Base-by-base conservation (phyloP, 2,113 vertebrate species). In the Neotoma lepida region DNA sequence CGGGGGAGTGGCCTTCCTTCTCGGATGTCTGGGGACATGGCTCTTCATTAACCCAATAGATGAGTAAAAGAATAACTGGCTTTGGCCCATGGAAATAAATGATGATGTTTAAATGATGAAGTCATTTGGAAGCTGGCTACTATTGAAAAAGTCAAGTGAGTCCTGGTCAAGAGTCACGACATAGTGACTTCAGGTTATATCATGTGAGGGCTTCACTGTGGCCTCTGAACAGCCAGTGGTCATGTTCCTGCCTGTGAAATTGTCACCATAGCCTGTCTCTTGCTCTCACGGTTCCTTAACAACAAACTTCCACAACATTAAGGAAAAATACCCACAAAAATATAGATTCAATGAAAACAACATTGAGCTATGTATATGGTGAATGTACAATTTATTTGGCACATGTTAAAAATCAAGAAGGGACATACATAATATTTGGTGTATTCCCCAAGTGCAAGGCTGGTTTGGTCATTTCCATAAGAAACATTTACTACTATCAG, bases 261-360 rank as follows among this genome's bases (percentile, higher is more conserved):
- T 39, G 61, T 9, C 46, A 4, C 30, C 13, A 22, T 20, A 10
- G 7, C 15, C 7, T 58, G 2, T 54, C 33, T 51, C 4, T 61
- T 61, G 24, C 14, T 74, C 35, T 30, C 30, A 41, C 5, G 14
- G 22, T 86, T 66, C 46, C 49, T 71, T 81, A 61, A 84, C 64
- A 91, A 30, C 51, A 28, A 89, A n/a, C 39, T 68, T 22, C 33
- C n/a, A n/a, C 9, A 2, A 76, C 66, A 30, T 63, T 28, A 54
- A 91, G 46, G 10, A 24, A 64, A 64, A 49, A 58, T 35, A 24
- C 41, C 26, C 51, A 87, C 46, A 89, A 91, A 91, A 96, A 80
- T n/a, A 10, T 68, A 74, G 78, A 63, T n/a, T 81, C 41, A 66
- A 6, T 91, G 89, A 87, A 82, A 89, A 78, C 68, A n/a, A 33